Percentiles rank a stretch among this genome's conserved stretches.
Conservation (phyloP, 2,113 vertebrate species). For the Stegastes partitus region DNA sequence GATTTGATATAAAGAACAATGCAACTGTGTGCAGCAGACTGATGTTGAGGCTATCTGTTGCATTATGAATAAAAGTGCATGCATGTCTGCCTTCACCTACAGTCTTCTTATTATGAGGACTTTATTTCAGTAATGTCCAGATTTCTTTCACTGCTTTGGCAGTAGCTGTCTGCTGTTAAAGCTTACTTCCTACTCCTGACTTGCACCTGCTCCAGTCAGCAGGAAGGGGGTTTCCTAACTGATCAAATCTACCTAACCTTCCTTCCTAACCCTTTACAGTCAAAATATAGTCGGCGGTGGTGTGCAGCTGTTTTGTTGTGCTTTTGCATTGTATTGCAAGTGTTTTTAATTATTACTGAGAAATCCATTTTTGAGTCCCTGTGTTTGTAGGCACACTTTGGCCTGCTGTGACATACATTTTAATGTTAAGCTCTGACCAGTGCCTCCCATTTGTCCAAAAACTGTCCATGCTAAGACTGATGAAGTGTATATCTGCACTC, state of each 20-base stretch:
- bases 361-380: not conserved
- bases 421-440: not conserved
- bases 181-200: slow-evolving; percentile 41
- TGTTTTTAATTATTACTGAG: not conserved
- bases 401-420: not conserved
- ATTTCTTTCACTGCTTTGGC: slow-evolving; percentile 41
- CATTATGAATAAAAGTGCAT: too few species aligned
- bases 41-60: too few species aligned
- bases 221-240: slow-evolving; percentile 38
- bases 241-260: slow-evolving; percentile 22
- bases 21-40: too few species aligned
- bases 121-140: slow-evolving; percentile 62
- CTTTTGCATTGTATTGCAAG: not conserved
- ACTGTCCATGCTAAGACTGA: slow-evolving; percentile 21
- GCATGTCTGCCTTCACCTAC: not conserved
- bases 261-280: slow-evolving; percentile 5
- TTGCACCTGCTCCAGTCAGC: slow-evolving; percentile 9
- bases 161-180: slow-evolving; percentile 35
- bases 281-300: not conserved
- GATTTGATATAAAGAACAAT: too few species aligned
- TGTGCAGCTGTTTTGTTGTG: not conserved
- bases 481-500: slow-evolving; percentile 23
- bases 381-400: not conserved
- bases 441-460: slow-evolving; percentile 8
- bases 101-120: slow-evolving; percentile 46